These are phyloP conservation scores for Phania funesta DNA, from an alignment of 2,888 invertebrate genomes.

Conservation along the genomic window DNA sequence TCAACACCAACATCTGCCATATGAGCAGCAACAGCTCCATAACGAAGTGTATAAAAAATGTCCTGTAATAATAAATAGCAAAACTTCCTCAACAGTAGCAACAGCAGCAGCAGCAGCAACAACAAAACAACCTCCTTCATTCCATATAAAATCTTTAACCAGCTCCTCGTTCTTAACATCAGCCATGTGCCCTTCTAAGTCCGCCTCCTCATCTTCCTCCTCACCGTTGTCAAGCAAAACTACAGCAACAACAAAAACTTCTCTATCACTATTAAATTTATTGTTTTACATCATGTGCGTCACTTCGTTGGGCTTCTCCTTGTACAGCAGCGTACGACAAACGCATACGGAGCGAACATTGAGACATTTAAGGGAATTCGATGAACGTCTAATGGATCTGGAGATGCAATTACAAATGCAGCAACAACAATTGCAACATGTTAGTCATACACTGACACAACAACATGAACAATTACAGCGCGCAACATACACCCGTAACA, in stretches of 20 bases:
- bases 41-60: conserved; percentile 44
- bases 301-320: conserved; percentile 78
- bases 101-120: conserved; percentile 50
- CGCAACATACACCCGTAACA: conserved; percentile 28
- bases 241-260: conserved; percentile 69
- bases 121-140: conserved; percentile 55
- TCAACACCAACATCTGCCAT: conserved; percentile 8
- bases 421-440: conserved; percentile 58
- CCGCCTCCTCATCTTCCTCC: conserved; percentile 14
- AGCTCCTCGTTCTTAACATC: conserved; percentile 47
- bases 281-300: conserved; percentile 79
- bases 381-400: conserved; percentile 78
- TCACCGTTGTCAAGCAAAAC: conserved; percentile 40
- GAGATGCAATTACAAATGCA: conserved; percentile 75
- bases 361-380: conserved; percentile 77
- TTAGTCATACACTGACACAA: conserved; percentile 45
- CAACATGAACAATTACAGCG: conserved; percentile 49
- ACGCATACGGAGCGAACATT: conserved; percentile 77
- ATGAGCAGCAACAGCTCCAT: conserved; percentile 48
- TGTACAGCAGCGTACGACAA: conserved; percentile 79
- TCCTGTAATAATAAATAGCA: conserved; percentile 43
- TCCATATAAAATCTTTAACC: conserved; percentile 59
- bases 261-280: conserved; percentile 75
- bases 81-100: conserved; percentile 57
- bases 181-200: conserved; percentile 21